Conservation (phyloP, 2,888 invertebrate genomes). For the Teleiodes luculella region DNA sequence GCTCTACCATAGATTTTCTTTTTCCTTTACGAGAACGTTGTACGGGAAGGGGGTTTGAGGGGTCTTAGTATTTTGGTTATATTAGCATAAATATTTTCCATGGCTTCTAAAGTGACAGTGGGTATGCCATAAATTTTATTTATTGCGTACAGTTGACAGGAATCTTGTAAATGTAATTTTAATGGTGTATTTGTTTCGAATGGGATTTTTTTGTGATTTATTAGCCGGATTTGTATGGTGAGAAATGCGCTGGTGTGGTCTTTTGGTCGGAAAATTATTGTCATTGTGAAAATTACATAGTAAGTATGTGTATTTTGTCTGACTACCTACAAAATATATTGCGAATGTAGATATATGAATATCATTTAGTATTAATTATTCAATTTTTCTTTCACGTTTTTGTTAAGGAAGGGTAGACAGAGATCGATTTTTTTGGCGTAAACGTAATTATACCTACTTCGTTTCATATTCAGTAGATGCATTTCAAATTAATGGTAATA, state of each 20-base stretch:
- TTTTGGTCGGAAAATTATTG: not conserved
- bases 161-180: constrained; percentile 47
- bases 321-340: too few species aligned
- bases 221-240: constrained; percentile 5
- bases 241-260: not conserved
- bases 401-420: too few species aligned
- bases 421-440: too few species aligned
- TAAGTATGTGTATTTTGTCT: too few species aligned
- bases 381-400: too few species aligned
- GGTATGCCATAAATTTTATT: constrained; percentile 44
- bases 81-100: constrained; percentile 41
- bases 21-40: constrained; percentile 23
- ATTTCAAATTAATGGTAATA: too few species aligned
- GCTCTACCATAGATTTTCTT: constrained; percentile 20
- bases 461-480: too few species aligned
- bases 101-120: constrained; percentile 45
- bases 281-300: not conserved
- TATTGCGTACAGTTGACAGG: constrained; percentile 45
- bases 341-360: too few species aligned
- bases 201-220: constrained; percentile 30
- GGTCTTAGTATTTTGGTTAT: constrained; percentile 32
- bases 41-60: constrained; percentile 26
- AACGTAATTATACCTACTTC: too few species aligned
- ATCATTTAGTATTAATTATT: too few species aligned
- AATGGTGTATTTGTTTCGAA: constrained; percentile 33